Evolutionary conservation across 2,797 vertebrate species (phyloP).

Genomic region (Melopsittacus undulatus): DNA sequence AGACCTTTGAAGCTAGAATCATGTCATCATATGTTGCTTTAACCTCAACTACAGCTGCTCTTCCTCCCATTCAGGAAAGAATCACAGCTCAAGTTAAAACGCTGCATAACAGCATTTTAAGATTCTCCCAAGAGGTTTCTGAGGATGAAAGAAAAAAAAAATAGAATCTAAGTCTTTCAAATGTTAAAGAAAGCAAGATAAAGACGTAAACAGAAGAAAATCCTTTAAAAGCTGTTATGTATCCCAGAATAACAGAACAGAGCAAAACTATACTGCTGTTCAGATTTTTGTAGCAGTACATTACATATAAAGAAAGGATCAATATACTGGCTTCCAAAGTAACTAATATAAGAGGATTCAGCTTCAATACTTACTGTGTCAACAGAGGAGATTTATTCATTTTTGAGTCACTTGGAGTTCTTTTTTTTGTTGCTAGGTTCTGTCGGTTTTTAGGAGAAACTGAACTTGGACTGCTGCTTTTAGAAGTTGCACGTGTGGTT

Average conservation of each 20-base stretch:
- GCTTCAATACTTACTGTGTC: conserved; percentile 69
- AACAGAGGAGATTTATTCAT: conserved; percentile 64
- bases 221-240: conserved; percentile 36
- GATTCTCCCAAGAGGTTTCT: not conserved
- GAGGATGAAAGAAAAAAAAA: not conserved
- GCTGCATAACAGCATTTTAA: not conserved
- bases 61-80: not conserved
- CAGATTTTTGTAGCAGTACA: not conserved
- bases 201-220: conserved; percentile 25
- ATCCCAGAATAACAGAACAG: not conserved
- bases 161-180: not conserved
- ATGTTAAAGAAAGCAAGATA: conserved; percentile 8
- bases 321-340: not conserved
- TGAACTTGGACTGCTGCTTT: conserved; percentile 76
- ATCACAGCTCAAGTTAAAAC: conserved; percentile 11
- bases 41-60: not conserved
- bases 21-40: not conserved
- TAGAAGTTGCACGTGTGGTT: conserved; percentile 85
- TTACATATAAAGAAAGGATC: not conserved
- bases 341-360: conserved; percentile 1
- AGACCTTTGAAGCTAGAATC: not conserved
- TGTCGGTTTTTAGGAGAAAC: conserved; percentile 70
- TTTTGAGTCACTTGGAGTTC: conserved; percentile 62
- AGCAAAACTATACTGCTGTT: not conserved
- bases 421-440: conserved; percentile 73